Evolutionary conservation across 2,113 vertebrate species (phyloP).

Genomic region (Tragelaphus imberbis): DNA sequence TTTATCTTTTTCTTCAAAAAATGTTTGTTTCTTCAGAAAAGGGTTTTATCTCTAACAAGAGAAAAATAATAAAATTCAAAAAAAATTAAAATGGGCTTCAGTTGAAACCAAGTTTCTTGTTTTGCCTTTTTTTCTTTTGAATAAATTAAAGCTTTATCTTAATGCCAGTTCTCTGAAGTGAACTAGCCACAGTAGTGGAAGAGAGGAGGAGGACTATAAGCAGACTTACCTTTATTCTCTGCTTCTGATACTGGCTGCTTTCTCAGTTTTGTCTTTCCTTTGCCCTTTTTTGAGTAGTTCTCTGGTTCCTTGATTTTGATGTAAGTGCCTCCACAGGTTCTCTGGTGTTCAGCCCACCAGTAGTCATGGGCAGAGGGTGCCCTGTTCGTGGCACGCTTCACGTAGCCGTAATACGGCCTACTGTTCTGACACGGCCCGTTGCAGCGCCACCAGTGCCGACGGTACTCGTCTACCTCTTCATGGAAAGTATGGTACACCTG

Average conservation of each 20-base stretch:
- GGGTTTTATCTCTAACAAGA: neutral
- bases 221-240: slow-evolving; percentile 36
- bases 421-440: slow-evolving; percentile 87
- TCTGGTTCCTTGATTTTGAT: slow-evolving; percentile 94
- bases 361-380: slow-evolving; percentile 89
- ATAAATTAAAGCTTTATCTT: neutral
- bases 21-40: neutral
- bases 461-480: slow-evolving; percentile 91
- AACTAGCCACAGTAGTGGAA: rapidly evolving
- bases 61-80: neutral
- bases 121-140: neutral
- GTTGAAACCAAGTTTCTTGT: neutral
- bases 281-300: slow-evolving; percentile 86
- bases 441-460: slow-evolving; percentile 97
- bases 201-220: rapidly evolving
- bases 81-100: neutral
- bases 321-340: slow-evolving; percentile 89
- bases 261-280: slow-evolving; percentile 62
- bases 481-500: slow-evolving; percentile 93
- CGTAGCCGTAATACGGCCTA: slow-evolving; percentile 89
- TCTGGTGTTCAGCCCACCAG: slow-evolving; percentile 93
- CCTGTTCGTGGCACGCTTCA: slow-evolving; percentile 94
- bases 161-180: neutral
- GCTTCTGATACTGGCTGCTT: neutral
- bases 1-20: neutral